Evolutionary conservation across 2,888 invertebrate species (phyloP).

Genomic region (Agapetus fuscipes): DNA sequence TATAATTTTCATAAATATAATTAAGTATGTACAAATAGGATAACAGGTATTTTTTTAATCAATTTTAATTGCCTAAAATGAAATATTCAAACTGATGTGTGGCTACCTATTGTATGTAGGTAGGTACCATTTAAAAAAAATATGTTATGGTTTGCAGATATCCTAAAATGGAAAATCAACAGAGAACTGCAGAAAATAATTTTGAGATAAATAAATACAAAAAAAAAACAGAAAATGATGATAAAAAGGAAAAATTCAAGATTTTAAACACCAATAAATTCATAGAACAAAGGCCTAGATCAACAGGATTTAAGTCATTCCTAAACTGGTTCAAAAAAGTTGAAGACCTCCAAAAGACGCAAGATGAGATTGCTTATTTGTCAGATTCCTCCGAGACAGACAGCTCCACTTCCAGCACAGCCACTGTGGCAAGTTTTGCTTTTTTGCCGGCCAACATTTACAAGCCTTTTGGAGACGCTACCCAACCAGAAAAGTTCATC

Average conservation of each 20-base stretch:
- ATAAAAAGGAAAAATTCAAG: slow-evolving; percentile 7
- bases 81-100: too few relatives aligned
- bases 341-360: slow-evolving; percentile 30
- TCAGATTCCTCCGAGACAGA: slow-evolving; percentile 27
- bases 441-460: slow-evolving; percentile 51
- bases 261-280: slow-evolving; percentile 16
- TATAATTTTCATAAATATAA: too few relatives aligned
- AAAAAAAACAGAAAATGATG: not conserved
- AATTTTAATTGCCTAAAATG: too few relatives aligned
- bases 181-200: too few relatives aligned
- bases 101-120: too few relatives aligned
- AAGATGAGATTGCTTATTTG: slow-evolving; percentile 17
- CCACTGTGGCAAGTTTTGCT: slow-evolving; percentile 63
- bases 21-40: too few relatives aligned
- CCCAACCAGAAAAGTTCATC: slow-evolving; percentile 35
- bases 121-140: too few relatives aligned
- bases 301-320: slow-evolving; percentile 48
- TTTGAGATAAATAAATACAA: not conserved
- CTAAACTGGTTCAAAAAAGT: slow-evolving; percentile 64
- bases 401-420: slow-evolving; percentile 59
- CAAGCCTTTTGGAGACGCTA: slow-evolving; percentile 30
- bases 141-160: too few relatives aligned
- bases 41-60: too few relatives aligned
- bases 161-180: too few relatives aligned
- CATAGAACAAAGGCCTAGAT: slow-evolving; percentile 34